A percentile compares a stretch with the other conserved stretches of the same genome.
Conservation (phyloP, 2,888 invertebrate species). For the Megastigmus dorsalis region DNA sequence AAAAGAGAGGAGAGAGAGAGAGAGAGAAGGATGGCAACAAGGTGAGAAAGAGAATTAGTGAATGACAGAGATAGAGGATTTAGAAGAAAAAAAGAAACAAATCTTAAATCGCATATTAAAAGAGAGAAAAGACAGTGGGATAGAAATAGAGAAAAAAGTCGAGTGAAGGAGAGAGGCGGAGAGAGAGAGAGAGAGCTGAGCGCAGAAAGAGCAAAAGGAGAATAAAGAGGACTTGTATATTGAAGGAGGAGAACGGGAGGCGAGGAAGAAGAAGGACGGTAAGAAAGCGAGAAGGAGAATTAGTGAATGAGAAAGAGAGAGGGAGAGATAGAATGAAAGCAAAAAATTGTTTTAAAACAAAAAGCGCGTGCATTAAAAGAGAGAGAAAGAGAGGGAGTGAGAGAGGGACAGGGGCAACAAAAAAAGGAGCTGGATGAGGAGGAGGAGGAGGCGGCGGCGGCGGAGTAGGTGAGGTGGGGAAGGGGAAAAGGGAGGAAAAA, state of each 20-base stretch:
- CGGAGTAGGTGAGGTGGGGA: constrained; percentile 32
- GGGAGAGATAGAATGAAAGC: constrained; percentile 11
- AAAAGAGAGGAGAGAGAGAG: constrained; percentile 8
- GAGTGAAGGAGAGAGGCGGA: constrained; percentile 19
- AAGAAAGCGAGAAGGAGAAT: constrained; percentile 53
- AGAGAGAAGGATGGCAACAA: constrained; percentile 31
- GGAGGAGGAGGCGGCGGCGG: background rate
- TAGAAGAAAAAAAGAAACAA: too few species aligned
- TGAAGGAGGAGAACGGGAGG: constrained; percentile 18
- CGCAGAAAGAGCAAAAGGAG: constrained; percentile 8
- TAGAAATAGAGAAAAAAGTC: constrained; percentile 36
- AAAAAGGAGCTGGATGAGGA: too few species aligned
- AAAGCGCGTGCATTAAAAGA: constrained; percentile 26
- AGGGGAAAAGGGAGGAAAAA: constrained; percentile 23
- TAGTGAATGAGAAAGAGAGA: constrained; percentile 42
- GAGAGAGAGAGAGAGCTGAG: background rate
- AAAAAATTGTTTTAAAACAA: constrained; percentile 37
- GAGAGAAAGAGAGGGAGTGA: constrained; percentile 9
- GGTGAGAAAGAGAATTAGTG: constrained; percentile 53
- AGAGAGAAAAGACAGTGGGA: background rate
- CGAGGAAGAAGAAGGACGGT: constrained; percentile 50
- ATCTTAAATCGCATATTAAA: constrained; percentile 46
- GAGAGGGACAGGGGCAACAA: constrained; percentile 12
- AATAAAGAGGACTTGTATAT: constrained; percentile 4
- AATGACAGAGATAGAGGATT: constrained; percentile 35